phyloP scores from a whole-genome alignment of 23 tunicate genomes.

The Styela plicata region DNA sequence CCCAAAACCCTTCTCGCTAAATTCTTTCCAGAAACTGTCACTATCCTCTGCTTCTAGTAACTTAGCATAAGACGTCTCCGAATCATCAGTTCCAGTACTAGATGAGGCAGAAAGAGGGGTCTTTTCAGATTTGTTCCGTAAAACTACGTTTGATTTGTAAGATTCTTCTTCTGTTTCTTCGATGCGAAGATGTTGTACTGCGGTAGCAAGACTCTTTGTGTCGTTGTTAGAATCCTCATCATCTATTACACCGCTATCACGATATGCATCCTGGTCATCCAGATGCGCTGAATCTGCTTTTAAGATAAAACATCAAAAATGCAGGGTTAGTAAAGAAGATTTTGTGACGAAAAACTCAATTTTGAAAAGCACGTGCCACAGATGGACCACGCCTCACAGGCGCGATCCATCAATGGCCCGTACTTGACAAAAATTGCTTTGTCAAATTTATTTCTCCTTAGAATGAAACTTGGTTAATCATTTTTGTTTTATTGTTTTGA shows the following conservation, averaged over 20 bases:
- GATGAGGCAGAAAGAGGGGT: neutral
- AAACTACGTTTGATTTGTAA: neutral
- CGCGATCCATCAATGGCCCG: no score
- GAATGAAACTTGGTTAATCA: no score
- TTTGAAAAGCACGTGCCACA: no score
- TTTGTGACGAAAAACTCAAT: no score
- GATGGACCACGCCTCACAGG: no score
- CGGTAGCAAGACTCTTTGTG: neutral
- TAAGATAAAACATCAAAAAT: neutral
- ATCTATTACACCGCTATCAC: conserved; percentile 60
- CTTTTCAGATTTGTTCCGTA: neutral
- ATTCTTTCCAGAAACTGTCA: conserved; percentile 21
- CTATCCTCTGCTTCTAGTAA: neutral
- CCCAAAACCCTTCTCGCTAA: conserved; percentile 20
- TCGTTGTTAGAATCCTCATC: conserved; percentile 6
- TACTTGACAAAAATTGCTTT: no score
- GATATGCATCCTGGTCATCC: conserved; percentile 26
- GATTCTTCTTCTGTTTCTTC: neutral
- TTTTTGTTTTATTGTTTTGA: no score
- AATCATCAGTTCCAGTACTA: neutral
- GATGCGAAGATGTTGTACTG: neutral
- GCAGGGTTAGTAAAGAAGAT: no score
- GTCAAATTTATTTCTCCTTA: no score
- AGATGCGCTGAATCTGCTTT: conserved; percentile 11
- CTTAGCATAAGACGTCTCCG: neutral